Base-by-base conservation (phyloP, 2,888 invertebrate genomes). In the Lycocerus yunnanus region DNA sequence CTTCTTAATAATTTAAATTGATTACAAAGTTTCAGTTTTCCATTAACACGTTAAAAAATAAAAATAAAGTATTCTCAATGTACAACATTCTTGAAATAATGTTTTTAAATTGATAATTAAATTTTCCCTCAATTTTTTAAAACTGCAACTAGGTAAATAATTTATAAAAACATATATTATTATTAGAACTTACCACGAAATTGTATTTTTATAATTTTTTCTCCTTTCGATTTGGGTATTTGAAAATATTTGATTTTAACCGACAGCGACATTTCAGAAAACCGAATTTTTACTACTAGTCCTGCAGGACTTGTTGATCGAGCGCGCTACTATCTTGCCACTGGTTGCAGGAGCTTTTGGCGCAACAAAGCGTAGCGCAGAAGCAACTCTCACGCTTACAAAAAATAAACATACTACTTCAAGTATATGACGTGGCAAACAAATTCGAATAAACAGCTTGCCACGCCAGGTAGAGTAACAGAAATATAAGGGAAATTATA, bases 201-300 rank as follows among this genome's bases (percentile, higher is more conserved):
- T 79, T 92, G 92, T 78, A 93, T 88, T 79, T 91, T 91, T 68
- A 90, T 92, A 78, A 90, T 89, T 83, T 92, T 92, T 80, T 93
- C 93, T 11, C 90, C 90, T 84, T 92, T 93, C 83, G 90, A 89
- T 86, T 92, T 92, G 15, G 92, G 88, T 69, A 93, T 88, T 86
- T 92, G 92, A 83, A 94, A 92, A 79, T 92, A 91, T 84, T 91
- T 91, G 61, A 94, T 84, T 83, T 90, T 90, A 15, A 94, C 91
- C 11, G 90, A 88, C 60, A 94, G 89, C 82, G 94, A 91, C 94
- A 94, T 94, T 71, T 18, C 71, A 58, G 43, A 43, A 24, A 15
- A 4, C n/a, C 59, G 58, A 67, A 21, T 58, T 72, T 68, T 71
- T 78, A 78, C 77, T 67, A 74, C 71, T 73, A 66, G 60, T 71